Conservation (phyloP, 2,797 vertebrate genomes). For the Lindbergichthys nudifrons region DNA sequence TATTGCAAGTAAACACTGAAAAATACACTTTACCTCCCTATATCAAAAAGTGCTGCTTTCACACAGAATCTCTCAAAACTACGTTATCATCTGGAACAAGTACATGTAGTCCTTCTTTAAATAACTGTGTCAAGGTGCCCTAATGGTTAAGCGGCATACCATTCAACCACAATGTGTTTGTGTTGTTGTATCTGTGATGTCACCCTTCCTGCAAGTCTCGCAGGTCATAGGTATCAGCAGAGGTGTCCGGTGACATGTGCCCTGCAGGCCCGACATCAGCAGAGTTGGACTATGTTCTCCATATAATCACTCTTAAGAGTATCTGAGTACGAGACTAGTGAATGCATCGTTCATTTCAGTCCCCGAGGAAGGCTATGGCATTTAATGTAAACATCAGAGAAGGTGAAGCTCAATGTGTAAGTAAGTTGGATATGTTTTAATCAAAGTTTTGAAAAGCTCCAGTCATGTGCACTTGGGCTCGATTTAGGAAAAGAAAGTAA, state of each 20-base stretch:
- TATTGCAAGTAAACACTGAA: too few relatives aligned
- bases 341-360: constrained; percentile 7
- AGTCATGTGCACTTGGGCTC: constrained; percentile 1
- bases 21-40: too few relatives aligned
- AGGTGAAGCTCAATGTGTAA: not conserved
- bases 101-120: not conserved
- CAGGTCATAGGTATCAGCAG: constrained; percentile 26
- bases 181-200: constrained; percentile 25
- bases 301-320: constrained; percentile 51
- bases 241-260: constrained; percentile 54
- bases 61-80: too few relatives aligned
- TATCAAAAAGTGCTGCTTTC: too few relatives aligned
- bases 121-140: not conserved
- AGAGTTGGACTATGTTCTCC: constrained; percentile 22
- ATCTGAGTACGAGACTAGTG: not conserved
- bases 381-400: not conserved
- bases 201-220: constrained; percentile 32
- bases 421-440: not conserved
- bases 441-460: not conserved
- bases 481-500: constrained; percentile 31
- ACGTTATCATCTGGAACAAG: not conserved
- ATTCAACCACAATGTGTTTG: not conserved
- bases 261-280: constrained; percentile 61
- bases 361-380: constrained; percentile 15
- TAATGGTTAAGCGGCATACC: not conserved